Percentiles rank a stretch among this genome's conserved stretches.
Evolutionary conservation across 2,888 invertebrate species (phyloP).

Genomic region (Camptogramma bilineatum): DNA sequence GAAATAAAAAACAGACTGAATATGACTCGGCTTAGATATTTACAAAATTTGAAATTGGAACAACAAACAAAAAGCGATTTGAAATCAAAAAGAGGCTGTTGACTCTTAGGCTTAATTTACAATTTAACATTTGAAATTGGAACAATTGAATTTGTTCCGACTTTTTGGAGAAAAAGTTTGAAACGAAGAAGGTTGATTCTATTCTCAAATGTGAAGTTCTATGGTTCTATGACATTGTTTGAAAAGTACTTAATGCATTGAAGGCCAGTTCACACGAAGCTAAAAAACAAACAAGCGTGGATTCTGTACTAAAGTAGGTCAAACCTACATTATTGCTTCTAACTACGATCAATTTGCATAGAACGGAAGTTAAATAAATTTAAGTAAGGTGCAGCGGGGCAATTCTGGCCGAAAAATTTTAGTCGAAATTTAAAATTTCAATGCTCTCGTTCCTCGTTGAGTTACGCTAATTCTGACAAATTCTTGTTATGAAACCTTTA

Average conservation of each 20-base stretch:
- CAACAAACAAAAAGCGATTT: too few relatives aligned
- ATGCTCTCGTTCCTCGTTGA: too few relatives aligned
- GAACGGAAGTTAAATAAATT: constrained; percentile 25
- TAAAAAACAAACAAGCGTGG: constrained; percentile 4
- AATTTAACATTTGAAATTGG: too few relatives aligned
- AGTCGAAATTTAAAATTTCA: too few relatives aligned
- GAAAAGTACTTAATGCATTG: not conserved
- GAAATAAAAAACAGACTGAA: too few relatives aligned
- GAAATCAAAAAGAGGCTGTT: too few relatives aligned
- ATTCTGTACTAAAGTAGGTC: constrained; percentile 17
- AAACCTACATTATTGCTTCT: constrained; percentile 11
- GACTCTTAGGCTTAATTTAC: too few relatives aligned
- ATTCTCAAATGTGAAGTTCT: not conserved
- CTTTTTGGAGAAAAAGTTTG: not conserved
- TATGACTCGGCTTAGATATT: not conserved
- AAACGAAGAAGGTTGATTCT: not conserved
- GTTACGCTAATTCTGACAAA: too few relatives aligned
- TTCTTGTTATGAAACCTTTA: too few relatives aligned
- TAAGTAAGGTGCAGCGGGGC: too few relatives aligned
- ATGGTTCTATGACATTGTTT: not conserved
- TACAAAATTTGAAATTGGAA: not conserved
- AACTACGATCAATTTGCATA: constrained; percentile 12
- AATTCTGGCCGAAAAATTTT: too few relatives aligned
- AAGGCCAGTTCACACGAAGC: not conserved
- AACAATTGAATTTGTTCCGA: too few relatives aligned